Base-by-base conservation (phyloP, 2,888 invertebrate species). In the Notocelia uddmanniana region DNA sequence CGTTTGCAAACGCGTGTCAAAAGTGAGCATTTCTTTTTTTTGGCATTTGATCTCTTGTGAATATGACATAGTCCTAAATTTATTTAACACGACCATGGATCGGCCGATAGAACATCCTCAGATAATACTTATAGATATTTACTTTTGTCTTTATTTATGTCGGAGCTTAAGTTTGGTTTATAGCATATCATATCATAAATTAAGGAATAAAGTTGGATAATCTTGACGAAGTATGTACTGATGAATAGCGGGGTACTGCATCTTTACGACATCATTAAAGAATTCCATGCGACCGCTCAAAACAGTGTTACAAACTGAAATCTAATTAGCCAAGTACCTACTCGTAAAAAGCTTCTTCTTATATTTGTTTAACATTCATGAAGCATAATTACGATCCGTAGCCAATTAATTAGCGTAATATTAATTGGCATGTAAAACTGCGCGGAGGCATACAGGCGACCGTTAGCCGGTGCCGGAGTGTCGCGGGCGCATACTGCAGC, bases 391-490 rank as follows among this genome's bases (percentile, higher is more conserved):
- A 52, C 52, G 52, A 54, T 23, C 64, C 52, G 64, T 64, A 21
- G 64, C 52, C 37, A 64, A 64, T 52, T 64, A 64, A 64, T 64
- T 54, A 64, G 37, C 37, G 52, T 54, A 37, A 64, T 64, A 64
- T 64, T 52, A 54, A 54, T 54, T 54, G 37, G 54, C 52, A 64
- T 37, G 21, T 64, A 52, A 64, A 64, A 63, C 19, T 48, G 31
- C 62, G 50, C 26, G 31, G 34, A 63, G 63, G 34, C 34, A 52
- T 19, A 50, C 18, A 34, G 70, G n/a, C 26, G 66, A 66, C 58
- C 66, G 66, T 71, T 71, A 71, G 21, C 45, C 48, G 45, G 31
- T 13, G 34, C 8, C 15, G 3, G n/a, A 55, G 48, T 31, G 45
- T 45, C 45, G 45, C 45, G n/a, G 6, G 52, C 8, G 48, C 50